Evolutionary conservation across 2,797 vertebrate species (phyloP), one percentile per base, ranked within the genome.

Genomic region (Sebastolobus altivelis): DNA sequence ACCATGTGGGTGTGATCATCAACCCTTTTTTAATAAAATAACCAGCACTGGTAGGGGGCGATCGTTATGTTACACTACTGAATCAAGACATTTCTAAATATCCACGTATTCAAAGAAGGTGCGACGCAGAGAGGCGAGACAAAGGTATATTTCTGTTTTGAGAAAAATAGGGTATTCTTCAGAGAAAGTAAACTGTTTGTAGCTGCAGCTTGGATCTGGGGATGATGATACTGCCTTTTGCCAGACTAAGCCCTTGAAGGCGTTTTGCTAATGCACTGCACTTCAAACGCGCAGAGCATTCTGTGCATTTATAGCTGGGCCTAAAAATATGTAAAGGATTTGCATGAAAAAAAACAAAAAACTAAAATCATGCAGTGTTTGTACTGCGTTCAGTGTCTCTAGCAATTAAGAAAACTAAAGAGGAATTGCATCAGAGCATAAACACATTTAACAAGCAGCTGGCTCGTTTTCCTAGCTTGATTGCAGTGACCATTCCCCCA

Each of bases 251-350:
- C 83, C 87, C 91, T 94, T 82, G 82, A 90, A 93, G 92, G 86
- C 82, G 33, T 90, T 90, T 88, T 81, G 77, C 91, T 90, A 89
- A 90, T 91, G 85, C 83, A 83, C 62, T 52, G 72, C 89, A 92
- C 91, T 92, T 94, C 91, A 94, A 92, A 92, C 69, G 56, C 7
- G 65, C 73, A 74, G 73, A 91, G 84, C 83, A 79, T 86, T 81
- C 91, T 83, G 65, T 79, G 81, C 91, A 88, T 92, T 93, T 91
- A 87, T 77, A 88, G 83, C 83, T 18, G 46, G 63, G 77, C 75
- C 82, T 88, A 80, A 90, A 49, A 94, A 93, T 93, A 93, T 93
- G 82, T 83, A 85, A 83, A 76, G 77, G 85, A 91, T 94, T 92
- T 92, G 82, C 87, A 92, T 89, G 72, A 81, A 85, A 81, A 43